Conservation (phyloP, 2,797 vertebrate genomes). For the Falco naumanni region DNA sequence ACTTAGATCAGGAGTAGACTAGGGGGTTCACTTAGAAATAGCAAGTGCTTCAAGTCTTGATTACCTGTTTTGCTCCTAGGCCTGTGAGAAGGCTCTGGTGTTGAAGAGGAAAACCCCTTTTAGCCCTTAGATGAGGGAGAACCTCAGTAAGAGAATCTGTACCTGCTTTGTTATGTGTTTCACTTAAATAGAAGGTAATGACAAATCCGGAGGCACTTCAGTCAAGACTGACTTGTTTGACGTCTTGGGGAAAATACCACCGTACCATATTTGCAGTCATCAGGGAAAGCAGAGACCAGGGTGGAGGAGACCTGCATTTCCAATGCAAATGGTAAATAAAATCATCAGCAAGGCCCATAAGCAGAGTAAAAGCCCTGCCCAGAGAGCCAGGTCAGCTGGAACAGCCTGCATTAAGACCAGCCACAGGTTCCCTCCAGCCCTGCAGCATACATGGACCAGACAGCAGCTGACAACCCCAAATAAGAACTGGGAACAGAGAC, state of each 20-base stretch:
- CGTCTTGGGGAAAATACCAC: background rate
- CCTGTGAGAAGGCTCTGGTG: background rate
- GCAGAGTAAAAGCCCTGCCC: background rate
- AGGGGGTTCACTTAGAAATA: background rate
- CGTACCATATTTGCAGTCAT: background rate
- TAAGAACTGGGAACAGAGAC: background rate
- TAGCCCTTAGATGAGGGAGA: background rate
- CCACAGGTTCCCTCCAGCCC: background rate
- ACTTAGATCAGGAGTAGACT: background rate
- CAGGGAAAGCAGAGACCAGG: background rate
- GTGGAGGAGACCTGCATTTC: slow-evolving; percentile 34
- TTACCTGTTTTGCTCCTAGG: slow-evolving; percentile 29
- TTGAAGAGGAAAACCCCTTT: background rate
- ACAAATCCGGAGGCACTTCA: background rate
- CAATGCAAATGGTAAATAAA: slow-evolving; percentile 45
- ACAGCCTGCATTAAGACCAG: background rate
- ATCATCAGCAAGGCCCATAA: background rate
- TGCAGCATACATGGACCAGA: background rate
- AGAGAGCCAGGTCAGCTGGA: background rate
- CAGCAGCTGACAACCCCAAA: background rate
- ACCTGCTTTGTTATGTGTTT: slow-evolving; percentile 1
- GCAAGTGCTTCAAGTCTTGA: background rate
- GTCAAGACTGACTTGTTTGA: slow-evolving; percentile 11
- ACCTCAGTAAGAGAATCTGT: background rate
- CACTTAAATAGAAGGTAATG: slow-evolving; percentile 6